Percentiles rank a stretch among this genome's conserved stretches.
phyloP scores from a whole-genome alignment of 2,797 vertebrate genomes.

The Epinephelus malabaricus region DNA sequence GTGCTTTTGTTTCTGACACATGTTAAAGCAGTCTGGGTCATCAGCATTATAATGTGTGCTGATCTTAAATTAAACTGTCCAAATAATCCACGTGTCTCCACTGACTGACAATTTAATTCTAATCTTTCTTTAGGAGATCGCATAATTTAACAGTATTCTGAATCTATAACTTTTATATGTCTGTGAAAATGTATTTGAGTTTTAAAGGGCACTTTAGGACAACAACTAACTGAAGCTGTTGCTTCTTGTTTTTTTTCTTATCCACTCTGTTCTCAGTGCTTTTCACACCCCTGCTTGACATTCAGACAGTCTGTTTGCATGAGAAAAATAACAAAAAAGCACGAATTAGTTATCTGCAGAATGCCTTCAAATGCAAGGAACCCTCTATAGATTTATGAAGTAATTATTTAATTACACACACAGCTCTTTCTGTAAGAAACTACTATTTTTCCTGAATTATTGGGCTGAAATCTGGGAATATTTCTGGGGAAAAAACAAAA shows the following conservation, averaged over 20 bases:
- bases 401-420: neutral
- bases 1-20: neutral
- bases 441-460: neutral
- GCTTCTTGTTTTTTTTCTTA: neutral
- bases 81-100: too few species aligned
- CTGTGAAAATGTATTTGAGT: neutral
- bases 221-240: neutral
- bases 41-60: too few species aligned
- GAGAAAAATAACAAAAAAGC: conserved; percentile 5
- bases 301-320: conserved; percentile 8
- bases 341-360: conserved; percentile 14
- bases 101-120: neutral
- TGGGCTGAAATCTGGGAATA: neutral
- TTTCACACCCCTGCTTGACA: conserved; percentile 31
- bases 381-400: neutral
- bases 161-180: neutral
- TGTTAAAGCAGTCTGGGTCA: too few species aligned
- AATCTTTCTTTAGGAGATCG: too few species aligned
- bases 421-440: neutral
- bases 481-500: neutral
- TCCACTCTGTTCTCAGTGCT: conserved; percentile 5
- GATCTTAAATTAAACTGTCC: too few species aligned
- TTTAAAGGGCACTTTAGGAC: neutral
- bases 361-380: neutral
- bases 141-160: neutral